Conservation (phyloP, 2,888 invertebrate genomes). For the Diadegma fenestrale region DNA sequence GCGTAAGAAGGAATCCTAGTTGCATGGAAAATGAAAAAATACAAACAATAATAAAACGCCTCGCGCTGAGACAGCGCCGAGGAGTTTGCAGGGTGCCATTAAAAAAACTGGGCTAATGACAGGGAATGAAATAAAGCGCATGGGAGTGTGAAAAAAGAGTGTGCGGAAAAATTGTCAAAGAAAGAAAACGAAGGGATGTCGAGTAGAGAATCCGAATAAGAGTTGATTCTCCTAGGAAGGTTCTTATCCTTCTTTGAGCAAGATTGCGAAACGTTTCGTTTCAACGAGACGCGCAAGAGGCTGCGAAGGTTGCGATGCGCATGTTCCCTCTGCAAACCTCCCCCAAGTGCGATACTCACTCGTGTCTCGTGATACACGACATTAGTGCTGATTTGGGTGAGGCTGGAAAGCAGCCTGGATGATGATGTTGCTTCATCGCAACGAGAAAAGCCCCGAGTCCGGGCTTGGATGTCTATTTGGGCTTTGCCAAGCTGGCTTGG, state of each 20-base stretch:
- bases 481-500: not conserved
- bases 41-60: not conserved
- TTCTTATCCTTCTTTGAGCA: conserved; percentile 14
- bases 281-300: conserved; percentile 1
- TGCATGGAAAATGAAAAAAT: not conserved
- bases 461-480: not conserved
- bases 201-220: not conserved
- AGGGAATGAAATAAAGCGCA: conserved; percentile 5
- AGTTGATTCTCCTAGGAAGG: conserved; percentile 9
- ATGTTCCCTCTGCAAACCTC: not conserved
- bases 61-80: not conserved
- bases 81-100: conserved; percentile 2
- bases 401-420: conserved; percentile 19
- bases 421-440: conserved; percentile 27
- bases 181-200: conserved; percentile 18
- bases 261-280: not conserved
- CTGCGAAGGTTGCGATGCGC: conserved; percentile 10
- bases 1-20: not conserved
- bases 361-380: conserved; percentile 31
- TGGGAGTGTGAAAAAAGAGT: not conserved
- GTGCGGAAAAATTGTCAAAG: conserved; percentile 17
- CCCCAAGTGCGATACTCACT: not conserved
- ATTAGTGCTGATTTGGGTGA: conserved; percentile 45
- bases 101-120: conserved; percentile 25
- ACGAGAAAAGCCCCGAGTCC: conserved; percentile 6